Evolutionary conservation across 1,140 invertebrate species (phyloP).

Genomic region (Leguminivora glycinivorella): DNA sequence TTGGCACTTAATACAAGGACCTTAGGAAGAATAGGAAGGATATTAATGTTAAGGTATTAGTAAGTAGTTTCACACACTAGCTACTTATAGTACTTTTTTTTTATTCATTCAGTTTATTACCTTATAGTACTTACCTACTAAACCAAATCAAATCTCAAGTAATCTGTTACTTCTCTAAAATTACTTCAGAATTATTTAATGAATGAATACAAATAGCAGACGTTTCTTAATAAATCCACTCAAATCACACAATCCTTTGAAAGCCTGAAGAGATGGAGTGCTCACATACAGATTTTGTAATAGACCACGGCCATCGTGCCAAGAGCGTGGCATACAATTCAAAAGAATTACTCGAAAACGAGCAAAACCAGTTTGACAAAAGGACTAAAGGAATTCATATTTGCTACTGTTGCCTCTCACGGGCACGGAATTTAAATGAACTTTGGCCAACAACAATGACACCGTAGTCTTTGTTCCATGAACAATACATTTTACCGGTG

Average conservation of each 20-base stretch:
- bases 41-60: background rate
- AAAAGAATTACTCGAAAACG: conserved; percentile 61
- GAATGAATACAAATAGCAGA: background rate
- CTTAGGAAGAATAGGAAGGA: background rate
- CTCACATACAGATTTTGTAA: conserved; percentile 29
- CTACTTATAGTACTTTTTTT: too few relatives aligned
- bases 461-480: conserved; percentile 70
- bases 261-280: background rate
- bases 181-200: background rate
- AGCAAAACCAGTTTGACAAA: conserved; percentile 68
- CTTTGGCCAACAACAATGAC: conserved; percentile 76
- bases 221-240: background rate
- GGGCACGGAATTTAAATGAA: conserved; percentile 74
- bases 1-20: background rate
- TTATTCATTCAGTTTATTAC: too few relatives aligned
- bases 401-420: conserved; percentile 73
- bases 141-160: too few relatives aligned
- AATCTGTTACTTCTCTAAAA: too few relatives aligned
- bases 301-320: conserved; percentile 18
- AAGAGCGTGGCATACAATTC: conserved; percentile 56
- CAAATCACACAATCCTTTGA: conserved; percentile 6
- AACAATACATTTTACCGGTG: conserved; percentile 75
- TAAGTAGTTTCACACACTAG: background rate
- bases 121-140: too few relatives aligned
- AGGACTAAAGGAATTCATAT: conserved; percentile 73